These are phyloP conservation scores for Enteromius fasciolatus DNA, from an alignment of 2,797 vertebrate genomes.

Conservation along the genomic window DNA sequence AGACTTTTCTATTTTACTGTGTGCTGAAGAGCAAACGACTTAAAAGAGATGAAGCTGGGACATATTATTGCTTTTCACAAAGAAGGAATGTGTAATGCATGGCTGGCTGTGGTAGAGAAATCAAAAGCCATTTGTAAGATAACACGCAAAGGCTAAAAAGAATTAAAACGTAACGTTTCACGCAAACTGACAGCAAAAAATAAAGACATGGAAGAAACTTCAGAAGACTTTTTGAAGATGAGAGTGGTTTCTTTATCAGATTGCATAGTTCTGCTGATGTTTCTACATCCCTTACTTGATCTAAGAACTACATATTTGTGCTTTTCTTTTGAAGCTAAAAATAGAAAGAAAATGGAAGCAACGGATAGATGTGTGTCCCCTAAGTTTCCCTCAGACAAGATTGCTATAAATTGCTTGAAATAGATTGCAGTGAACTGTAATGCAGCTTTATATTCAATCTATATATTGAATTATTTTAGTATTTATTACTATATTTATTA, in stretches of 20 bases:
- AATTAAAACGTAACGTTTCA: neutral
- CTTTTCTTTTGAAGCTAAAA: conserved; percentile 15
- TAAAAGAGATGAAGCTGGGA: neutral
- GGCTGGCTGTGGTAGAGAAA: neutral
- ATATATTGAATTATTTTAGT: no score
- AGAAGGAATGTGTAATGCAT: neutral
- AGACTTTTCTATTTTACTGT: neutral
- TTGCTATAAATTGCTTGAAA: neutral
- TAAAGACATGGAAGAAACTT: neutral
- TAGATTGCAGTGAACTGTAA: neutral
- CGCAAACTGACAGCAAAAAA: neutral
- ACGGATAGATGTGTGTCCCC: neutral
- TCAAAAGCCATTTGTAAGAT: neutral
- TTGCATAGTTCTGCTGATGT: neutral
- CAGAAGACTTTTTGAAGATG: neutral
- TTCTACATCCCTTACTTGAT: neutral
- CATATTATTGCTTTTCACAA: neutral
- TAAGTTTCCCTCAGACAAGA: neutral
- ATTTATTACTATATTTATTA: neutral
- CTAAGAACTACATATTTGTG: neutral
- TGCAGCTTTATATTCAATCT: neutral
- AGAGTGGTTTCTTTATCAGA: neutral
- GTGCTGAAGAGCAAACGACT: neutral
- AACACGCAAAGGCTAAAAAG: neutral
- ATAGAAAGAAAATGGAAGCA: neutral